Evolutionary conservation across 2,113 vertebrate species (phyloP).

Genomic region (Epinephelus lanceolatus): DNA sequence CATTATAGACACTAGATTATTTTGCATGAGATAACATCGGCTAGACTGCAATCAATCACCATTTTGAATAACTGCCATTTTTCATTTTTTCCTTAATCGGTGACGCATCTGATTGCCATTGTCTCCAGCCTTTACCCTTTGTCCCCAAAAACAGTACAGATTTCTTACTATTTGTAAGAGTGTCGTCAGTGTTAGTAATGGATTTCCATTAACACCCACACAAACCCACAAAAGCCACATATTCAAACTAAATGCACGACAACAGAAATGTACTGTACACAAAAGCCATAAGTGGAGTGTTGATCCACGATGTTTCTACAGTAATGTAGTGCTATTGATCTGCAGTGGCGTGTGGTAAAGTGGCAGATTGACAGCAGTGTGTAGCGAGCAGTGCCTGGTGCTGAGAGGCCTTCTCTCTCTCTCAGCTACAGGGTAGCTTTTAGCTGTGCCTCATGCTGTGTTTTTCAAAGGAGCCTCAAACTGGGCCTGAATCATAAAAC

Average conservation of each 20-base stretch:
- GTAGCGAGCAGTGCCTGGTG: constrained; percentile 27
- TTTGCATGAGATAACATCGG: constrained; percentile 1
- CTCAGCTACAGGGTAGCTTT: constrained; percentile 62
- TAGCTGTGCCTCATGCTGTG: constrained; percentile 55
- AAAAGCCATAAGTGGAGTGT: constrained; percentile 43
- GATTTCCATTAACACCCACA: constrained; percentile 14
- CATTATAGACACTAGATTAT: neutral
- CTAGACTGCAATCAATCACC: neutral
- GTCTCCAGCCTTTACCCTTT: neutral
- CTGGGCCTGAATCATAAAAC: constrained; percentile 53
- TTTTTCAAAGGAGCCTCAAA: constrained; percentile 61
- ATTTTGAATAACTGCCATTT: neutral
- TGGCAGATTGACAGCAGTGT: constrained; percentile 53
- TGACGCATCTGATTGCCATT: neutral
- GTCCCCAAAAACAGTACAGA: neutral
- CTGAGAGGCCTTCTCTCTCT: constrained; percentile 58
- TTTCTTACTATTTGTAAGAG: neutral
- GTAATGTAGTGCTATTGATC: constrained; percentile 25
- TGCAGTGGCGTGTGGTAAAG: constrained; percentile 57
- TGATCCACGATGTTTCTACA: constrained; percentile 48
- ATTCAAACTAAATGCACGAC: constrained; percentile 11
- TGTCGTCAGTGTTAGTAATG: constrained; percentile 9
- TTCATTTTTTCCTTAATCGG: neutral
- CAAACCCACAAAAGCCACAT: neutral
- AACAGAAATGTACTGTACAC: constrained; percentile 50